Percentiles rank a stretch among this genome's conserved stretches.
These are phyloP conservation scores for Brienomyrus brachyistius DNA, from an alignment of 2,113 vertebrate genomes.

Conservation along the genomic window DNA sequence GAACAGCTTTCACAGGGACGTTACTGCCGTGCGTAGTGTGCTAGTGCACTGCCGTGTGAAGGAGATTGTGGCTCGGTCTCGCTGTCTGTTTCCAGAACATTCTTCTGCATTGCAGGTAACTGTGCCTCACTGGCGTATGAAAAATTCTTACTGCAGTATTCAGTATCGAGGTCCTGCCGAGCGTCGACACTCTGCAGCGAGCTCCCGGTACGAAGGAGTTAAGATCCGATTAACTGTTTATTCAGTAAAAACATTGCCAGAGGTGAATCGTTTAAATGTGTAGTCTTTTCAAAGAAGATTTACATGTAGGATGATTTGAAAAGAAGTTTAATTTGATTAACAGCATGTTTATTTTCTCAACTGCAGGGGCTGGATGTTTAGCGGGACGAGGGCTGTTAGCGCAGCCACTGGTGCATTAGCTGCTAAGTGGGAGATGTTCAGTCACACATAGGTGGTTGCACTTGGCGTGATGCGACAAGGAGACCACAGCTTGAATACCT, in stretches of 20 bases:
- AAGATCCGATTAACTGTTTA: not conserved
- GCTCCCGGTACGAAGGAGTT: not conserved
- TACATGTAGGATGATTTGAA: not conserved
- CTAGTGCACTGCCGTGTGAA: not conserved
- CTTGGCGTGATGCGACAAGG: not conserved
- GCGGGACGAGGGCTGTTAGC: not conserved
- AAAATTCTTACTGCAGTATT: slow-evolving; percentile 6
- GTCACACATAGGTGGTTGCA: not conserved
- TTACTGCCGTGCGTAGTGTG: too few relatives aligned
- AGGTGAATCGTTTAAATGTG: not conserved
- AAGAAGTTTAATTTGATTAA: not conserved
- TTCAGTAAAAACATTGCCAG: not conserved
- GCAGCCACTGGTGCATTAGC: not conserved
- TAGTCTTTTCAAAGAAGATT: not conserved
- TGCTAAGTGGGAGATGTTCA: not conserved
- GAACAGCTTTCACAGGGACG: not conserved
- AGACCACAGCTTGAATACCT: not conserved
- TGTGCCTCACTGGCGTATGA: not conserved
- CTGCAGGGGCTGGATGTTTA: not conserved
- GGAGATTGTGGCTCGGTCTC: not conserved
- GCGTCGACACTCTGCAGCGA: not conserved
- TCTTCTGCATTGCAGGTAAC: slow-evolving; percentile 26
- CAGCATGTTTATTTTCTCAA: not conserved
- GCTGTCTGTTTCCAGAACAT: slow-evolving; percentile 10
- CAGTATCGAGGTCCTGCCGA: not conserved